phyloP scores from a whole-genome alignment of 1,140 invertebrate genomes.

The Steinernema feltiae region DNA sequence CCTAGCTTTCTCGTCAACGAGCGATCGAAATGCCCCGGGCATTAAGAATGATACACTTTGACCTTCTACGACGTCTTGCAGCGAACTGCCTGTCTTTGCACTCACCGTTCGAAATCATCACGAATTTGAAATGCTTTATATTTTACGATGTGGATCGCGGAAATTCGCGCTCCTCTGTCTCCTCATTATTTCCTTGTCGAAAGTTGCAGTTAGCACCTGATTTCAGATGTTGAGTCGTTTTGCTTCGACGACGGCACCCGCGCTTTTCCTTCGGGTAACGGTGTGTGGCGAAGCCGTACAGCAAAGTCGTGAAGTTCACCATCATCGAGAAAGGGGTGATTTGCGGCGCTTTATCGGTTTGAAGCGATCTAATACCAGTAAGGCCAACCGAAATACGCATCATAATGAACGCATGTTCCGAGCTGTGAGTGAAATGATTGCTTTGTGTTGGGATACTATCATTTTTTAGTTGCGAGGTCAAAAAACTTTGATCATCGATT shows the following conservation, averaged over 20 bases:
- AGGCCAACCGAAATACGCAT: constrained; percentile 55
- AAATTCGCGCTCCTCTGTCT: too few relatives aligned
- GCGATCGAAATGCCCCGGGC: too few relatives aligned
- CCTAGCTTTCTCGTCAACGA: too few relatives aligned
- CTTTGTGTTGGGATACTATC: background rate
- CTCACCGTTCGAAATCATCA: too few relatives aligned
- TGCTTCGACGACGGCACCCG: background rate
- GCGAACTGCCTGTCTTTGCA: too few relatives aligned
- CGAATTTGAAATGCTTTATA: too few relatives aligned
- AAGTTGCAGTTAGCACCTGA: background rate
- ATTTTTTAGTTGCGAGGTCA: constrained; percentile 46
- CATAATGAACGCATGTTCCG: constrained; percentile 48
- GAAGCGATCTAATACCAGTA: constrained; percentile 40
- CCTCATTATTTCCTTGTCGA: background rate
- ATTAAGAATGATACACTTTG: too few relatives aligned
- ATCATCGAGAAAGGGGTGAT: constrained; percentile 48
- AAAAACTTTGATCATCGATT: constrained; percentile 43
- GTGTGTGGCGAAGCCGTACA: background rate
- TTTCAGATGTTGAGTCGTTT: background rate
- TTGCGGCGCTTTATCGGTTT: constrained; percentile 46
- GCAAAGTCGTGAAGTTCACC: constrained; percentile 39
- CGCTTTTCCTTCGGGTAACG: background rate
- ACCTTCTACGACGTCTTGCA: too few relatives aligned
- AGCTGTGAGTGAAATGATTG: constrained; percentile 33
- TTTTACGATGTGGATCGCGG: too few relatives aligned